These are phyloP conservation scores for Regulus satrapa DNA, from an alignment of 2,113 vertebrate genomes.

Conservation along the genomic window DNA sequence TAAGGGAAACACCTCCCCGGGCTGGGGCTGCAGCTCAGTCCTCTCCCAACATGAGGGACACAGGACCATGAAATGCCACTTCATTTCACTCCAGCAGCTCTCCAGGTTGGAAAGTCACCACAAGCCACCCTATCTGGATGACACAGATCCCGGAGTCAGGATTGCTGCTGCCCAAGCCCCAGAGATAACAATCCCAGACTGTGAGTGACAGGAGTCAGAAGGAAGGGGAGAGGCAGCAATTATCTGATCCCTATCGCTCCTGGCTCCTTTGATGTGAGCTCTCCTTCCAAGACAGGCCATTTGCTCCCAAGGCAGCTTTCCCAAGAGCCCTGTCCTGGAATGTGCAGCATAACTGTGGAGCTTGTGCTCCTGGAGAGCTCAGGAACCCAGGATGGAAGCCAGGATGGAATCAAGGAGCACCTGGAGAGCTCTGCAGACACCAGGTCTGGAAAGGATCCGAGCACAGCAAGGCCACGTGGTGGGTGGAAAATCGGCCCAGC, in stretches of 20 bases:
- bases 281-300: not conserved
- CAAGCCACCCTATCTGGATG: fast-evolving
- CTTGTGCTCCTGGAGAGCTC: not conserved
- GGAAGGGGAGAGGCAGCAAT: not conserved
- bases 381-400: not conserved
- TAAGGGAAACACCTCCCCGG: fast-evolving
- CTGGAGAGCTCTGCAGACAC: not conserved
- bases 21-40: not conserved
- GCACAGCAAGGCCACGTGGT: not conserved
- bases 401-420: not conserved
- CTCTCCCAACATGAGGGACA: too few species aligned
- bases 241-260: not conserved
- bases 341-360: fast-evolving
- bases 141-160: not conserved
- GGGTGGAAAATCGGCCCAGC: not conserved
- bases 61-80: not conserved
- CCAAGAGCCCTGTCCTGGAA: not conserved
- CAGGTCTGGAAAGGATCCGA: not conserved
- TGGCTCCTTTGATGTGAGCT: not conserved
- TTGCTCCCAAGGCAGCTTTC: not conserved
- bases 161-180: not conserved
- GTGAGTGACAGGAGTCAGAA: not conserved
- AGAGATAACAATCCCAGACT: not conserved
- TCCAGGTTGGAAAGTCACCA: not conserved
- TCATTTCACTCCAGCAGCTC: not conserved